phyloP scores from a whole-genome alignment of 2,797 vertebrate species.

The Botia kubotai region DNA sequence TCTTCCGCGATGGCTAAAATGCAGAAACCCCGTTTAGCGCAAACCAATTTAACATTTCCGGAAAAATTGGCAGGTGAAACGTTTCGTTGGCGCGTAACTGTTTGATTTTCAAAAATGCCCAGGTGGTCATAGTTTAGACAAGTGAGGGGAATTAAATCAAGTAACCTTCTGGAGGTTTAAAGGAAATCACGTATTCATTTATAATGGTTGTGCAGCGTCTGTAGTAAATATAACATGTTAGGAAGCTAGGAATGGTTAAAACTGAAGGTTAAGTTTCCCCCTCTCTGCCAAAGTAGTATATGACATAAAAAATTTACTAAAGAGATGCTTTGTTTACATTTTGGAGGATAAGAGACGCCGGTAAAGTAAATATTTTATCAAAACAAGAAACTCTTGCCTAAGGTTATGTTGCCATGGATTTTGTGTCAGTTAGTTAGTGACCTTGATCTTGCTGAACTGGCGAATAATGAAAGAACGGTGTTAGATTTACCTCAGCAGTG shows the following conservation, averaged over 20 bases:
- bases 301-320: slow-evolving; percentile 37
- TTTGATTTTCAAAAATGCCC: too few relatives aligned
- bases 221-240: not conserved
- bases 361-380: slow-evolving; percentile 51
- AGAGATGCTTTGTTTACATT: slow-evolving; percentile 45
- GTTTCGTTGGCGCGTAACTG: too few relatives aligned
- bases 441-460: slow-evolving; percentile 30
- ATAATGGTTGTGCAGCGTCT: not conserved
- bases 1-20: not conserved
- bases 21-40: too few relatives aligned
- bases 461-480: not conserved
- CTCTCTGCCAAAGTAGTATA: slow-evolving; percentile 33
- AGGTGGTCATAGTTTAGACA: too few relatives aligned
- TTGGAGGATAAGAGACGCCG: slow-evolving; percentile 40
- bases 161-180: not conserved
- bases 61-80: too few relatives aligned
- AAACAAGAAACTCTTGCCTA: slow-evolving; percentile 36
- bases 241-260: not conserved
- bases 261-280: slow-evolving; percentile 5
- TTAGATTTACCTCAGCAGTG: not conserved
- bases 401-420: slow-evolving; percentile 50
- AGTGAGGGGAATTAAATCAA: too few relatives aligned
- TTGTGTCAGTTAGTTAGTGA: slow-evolving; percentile 20
- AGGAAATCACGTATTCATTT: not conserved
- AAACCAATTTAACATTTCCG: too few relatives aligned